Conservation (phyloP, 2,797 vertebrate species). For the Choloepus didactylus region DNA sequence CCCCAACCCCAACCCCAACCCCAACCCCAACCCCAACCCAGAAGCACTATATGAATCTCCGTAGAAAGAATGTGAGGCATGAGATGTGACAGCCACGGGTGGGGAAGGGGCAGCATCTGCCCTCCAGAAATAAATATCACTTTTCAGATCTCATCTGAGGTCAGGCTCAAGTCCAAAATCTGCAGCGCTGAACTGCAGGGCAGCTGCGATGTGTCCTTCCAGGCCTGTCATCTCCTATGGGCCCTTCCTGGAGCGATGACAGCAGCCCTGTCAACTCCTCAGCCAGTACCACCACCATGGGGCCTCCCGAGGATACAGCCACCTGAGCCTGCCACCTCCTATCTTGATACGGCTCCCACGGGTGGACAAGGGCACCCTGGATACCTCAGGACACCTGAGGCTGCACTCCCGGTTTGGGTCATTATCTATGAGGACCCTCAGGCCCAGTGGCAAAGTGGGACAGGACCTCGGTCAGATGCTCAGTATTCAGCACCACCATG, state of each 20-base stretch:
- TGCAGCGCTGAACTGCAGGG: background rate
- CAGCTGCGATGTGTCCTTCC: background rate
- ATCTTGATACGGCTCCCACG: conserved; percentile 4
- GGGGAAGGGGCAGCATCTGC: background rate
- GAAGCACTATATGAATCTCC: background rate
- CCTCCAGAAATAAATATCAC: conserved; percentile 1
- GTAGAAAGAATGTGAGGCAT: background rate
- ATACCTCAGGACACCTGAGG: conserved; percentile 11
- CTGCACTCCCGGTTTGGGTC: conserved; percentile 48
- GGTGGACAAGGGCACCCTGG: background rate
- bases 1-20: no score
- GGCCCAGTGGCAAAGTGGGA: conserved; percentile 25
- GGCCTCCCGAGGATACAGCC: background rate
- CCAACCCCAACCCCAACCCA: background rate
- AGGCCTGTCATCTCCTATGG: background rate
- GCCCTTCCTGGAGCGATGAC: background rate
- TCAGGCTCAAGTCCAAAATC: background rate
- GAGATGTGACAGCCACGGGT: background rate
- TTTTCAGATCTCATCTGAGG: background rate
- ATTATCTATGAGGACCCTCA: conserved; percentile 50
- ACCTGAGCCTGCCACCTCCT: background rate
- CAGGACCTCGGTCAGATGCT: conserved; percentile 27
- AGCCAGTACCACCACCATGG: fast-evolving
- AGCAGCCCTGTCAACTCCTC: background rate
- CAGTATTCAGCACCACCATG: background rate